These are phyloP conservation scores for Sebastes alutus DNA, from an alignment of 2,797 vertebrate genomes.

Conservation along the genomic window DNA sequence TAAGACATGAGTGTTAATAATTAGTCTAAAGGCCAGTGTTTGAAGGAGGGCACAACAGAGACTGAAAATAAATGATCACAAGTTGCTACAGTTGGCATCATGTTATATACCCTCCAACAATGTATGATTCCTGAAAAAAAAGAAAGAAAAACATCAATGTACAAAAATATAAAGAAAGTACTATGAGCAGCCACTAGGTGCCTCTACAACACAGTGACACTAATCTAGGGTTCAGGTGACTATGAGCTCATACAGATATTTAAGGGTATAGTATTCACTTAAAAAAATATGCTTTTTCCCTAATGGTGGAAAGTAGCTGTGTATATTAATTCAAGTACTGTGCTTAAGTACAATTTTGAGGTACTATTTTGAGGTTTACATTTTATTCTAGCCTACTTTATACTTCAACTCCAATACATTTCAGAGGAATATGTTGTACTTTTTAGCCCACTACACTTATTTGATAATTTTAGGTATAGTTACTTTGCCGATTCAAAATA, in stretches of 20 bases:
- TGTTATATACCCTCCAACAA: background rate
- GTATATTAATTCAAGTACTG: background rate
- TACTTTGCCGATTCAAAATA: background rate
- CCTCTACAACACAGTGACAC: conserved; percentile 44
- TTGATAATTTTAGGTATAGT: background rate
- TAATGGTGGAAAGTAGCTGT: background rate
- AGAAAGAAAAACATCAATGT: background rate
- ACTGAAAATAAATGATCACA: background rate
- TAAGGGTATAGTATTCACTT: background rate
- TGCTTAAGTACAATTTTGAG: background rate
- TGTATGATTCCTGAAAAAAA: background rate
- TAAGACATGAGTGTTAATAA: conserved; percentile 22
- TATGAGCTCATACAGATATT: background rate
- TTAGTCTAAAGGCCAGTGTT: background rate
- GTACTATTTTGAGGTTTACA: background rate
- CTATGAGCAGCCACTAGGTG: conserved; percentile 43
- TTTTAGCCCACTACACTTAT: background rate
- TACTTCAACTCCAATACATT: background rate
- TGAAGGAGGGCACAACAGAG: background rate
- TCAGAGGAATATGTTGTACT: background rate
- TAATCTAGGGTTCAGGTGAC: background rate
- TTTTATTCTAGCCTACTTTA: background rate
- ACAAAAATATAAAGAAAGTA: background rate
- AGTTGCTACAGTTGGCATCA: background rate
- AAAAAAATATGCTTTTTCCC: background rate